Evolutionary conservation across 30 jellyfish, hydroid and myxozoan genomes (phyloP), one percentile per base, ranked within the genome.

Genomic region (Rhopilema esculentum): DNA sequence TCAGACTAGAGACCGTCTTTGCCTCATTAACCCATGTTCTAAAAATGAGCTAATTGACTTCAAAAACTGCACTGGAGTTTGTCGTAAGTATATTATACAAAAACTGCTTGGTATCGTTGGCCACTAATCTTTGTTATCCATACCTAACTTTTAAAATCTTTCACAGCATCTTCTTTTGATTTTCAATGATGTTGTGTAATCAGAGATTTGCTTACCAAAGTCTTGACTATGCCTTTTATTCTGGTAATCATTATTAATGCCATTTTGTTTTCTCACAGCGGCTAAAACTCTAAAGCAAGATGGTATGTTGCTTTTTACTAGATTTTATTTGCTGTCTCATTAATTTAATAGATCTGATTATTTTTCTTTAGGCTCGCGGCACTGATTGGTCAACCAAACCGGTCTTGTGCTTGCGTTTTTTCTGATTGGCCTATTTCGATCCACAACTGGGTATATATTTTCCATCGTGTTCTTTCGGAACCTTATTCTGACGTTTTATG

Each of bases 61-160:
- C 79, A 86, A 51, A 51, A 75, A 67, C 30, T 86, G 95, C 85
- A 75, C 72, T 1, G 85, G 67, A 23, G 64, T 76, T 20, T 82
- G 91, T 49, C 76, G 91, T 82, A 68, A 40, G 91, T 53, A 24
- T 7, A 1, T 16, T 15, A 18, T 76, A 7, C 4, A 26, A 15
- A 17, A 8, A 74, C 49, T n/a, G n/a, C n/a, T n/a, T n/a, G n/a
- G n/a, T n/a, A n/a, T n/a, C n/a, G n/a, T n/a, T n/a, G n/a, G n/a
- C n/a, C n/a, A n/a, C n/a, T n/a, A n/a, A n/a, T n/a, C n/a, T n/a
- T n/a, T n/a, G n/a, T n/a, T n/a, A n/a, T n/a, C n/a, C n/a, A n/a
- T n/a, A n/a, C n/a, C n/a, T n/a, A n/a, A n/a, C n/a, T n/a, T n/a
- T n/a, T n/a, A n/a, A n/a, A n/a, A n/a, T n/a, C n/a, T n/a, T n/a